A percentile compares a stretch with the other conserved stretches of the same genome.
Evolutionary conservation across 2,797 vertebrate genomes (phyloP).

Genomic region (Halcyon smyrnensis): DNA sequence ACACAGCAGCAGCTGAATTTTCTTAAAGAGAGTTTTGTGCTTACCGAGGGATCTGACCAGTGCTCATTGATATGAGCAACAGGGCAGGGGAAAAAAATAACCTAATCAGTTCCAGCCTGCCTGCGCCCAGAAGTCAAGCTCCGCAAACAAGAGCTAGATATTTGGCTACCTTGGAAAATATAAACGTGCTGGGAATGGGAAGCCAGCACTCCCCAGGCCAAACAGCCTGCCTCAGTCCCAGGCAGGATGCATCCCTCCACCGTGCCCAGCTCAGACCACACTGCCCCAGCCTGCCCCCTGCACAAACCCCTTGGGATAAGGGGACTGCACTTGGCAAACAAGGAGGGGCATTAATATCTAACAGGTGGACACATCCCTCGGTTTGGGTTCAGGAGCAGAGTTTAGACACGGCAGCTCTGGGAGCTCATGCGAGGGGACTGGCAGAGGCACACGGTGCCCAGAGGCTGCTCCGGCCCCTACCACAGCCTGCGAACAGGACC

Average conservation of each 20-base stretch:
- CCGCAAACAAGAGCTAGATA: not conserved
- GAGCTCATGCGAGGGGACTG: not conserved
- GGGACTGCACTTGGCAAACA: fast-evolving
- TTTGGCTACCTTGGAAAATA: not conserved
- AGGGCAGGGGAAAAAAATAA: not conserved
- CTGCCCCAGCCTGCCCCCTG: not conserved
- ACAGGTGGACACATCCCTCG: not conserved
- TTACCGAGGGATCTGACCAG: not conserved
- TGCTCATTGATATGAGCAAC: fast-evolving
- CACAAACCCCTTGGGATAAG: not conserved
- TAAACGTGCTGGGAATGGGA: fast-evolving
- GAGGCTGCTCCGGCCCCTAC: not conserved
- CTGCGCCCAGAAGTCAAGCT: not conserved
- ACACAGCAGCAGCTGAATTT: not conserved
- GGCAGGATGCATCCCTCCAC: fast-evolving
- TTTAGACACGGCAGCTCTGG: not conserved
- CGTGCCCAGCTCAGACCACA: fast-evolving
- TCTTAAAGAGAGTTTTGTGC: not conserved
- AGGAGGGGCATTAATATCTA: not conserved
- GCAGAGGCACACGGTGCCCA: not conserved
- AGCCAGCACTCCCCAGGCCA: fast-evolving
- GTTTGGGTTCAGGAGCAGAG: not conserved
- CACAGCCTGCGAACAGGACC: not conserved
- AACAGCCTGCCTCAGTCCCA: not conserved
- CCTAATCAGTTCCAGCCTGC: not conserved